These are phyloP conservation scores for Parnassius orleans DNA, from an alignment of 2,888 invertebrate genomes.

Conservation along the genomic window DNA sequence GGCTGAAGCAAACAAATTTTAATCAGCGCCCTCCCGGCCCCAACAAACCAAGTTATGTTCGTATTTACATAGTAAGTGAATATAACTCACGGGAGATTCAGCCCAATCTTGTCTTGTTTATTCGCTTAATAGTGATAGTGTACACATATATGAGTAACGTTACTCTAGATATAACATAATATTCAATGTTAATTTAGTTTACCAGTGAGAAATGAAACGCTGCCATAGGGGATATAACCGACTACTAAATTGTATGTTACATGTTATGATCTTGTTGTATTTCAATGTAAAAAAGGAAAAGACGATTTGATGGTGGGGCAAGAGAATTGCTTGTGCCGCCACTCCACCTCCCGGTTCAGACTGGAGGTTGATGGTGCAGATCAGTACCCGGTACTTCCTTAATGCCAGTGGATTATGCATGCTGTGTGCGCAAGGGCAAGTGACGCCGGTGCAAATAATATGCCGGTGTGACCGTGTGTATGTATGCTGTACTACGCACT, in stretches of 20 bases:
- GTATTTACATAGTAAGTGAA: conserved; percentile 37
- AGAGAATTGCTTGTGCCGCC: too few species aligned
- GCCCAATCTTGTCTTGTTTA: too few species aligned
- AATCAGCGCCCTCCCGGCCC: conserved; percentile 34
- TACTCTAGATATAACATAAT: conserved; percentile 6
- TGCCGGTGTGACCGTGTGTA: too few species aligned
- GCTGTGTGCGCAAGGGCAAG: too few species aligned
- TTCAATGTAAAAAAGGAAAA: too few species aligned
- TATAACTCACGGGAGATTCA: not conserved
- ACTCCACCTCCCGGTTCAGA: too few species aligned
- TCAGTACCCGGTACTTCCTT: too few species aligned
- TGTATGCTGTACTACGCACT: too few species aligned
- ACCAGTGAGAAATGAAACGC: conserved; percentile 7
- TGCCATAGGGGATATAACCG: not conserved
- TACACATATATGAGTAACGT: conserved; percentile 28
- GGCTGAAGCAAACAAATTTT: conserved; percentile 33
- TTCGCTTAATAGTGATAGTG: conserved; percentile 5
- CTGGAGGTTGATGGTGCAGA: too few species aligned
- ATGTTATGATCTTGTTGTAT: not conserved
- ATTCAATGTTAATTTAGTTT: conserved; percentile 5
- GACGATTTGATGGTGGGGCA: too few species aligned
- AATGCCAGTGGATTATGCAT: too few species aligned
- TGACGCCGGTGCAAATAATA: too few species aligned
- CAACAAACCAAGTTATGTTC: conserved; percentile 36
- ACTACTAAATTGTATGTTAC: not conserved